These are phyloP conservation scores for Athalia rosae DNA, from an alignment of 2,888 invertebrate genomes.

Conservation along the genomic window DNA sequence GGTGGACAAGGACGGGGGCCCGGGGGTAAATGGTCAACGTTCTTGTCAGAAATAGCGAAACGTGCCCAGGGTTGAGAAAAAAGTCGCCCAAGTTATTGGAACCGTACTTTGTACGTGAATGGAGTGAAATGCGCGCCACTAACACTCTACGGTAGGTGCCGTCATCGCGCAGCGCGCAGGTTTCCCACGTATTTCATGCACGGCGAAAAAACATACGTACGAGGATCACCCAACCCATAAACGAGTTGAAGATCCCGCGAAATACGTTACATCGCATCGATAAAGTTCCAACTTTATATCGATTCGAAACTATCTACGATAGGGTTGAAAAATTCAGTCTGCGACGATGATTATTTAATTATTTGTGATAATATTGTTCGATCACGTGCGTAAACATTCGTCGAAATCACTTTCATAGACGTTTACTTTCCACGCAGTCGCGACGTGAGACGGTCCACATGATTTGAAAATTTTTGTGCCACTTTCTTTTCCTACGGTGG, in stretches of 20 bases:
- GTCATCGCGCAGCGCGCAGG: not conserved
- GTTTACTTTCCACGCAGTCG: not conserved
- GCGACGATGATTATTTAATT: no score
- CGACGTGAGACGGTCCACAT: conserved; percentile 3
- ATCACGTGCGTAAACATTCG: no score
- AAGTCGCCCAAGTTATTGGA: conserved; percentile 41
- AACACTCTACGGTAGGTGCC: not conserved
- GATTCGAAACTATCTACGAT: no score
- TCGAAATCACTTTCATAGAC: no score
- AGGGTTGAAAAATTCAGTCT: no score
- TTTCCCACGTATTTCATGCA: not conserved
- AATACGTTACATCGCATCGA: no score
- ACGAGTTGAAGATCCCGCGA: not conserved
- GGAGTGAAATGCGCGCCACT: conserved; percentile 26
- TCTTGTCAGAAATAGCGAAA: conserved; percentile 33
- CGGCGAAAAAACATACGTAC: not conserved
- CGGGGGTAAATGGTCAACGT: conserved; percentile 38
- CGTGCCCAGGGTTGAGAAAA: not conserved
- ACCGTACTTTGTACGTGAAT: conserved; percentile 41
- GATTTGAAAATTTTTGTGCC: conserved; percentile 41
- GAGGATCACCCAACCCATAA: not conserved
- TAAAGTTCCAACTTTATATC: no score
- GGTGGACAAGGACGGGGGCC: conserved; percentile 28
- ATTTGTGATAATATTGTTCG: no score
- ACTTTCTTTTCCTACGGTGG: conserved; percentile 29